These are phyloP conservation scores for Siderastrea radians DNA, from an alignment of 92 coral and sea anemone species.

Conservation along the genomic window DNA sequence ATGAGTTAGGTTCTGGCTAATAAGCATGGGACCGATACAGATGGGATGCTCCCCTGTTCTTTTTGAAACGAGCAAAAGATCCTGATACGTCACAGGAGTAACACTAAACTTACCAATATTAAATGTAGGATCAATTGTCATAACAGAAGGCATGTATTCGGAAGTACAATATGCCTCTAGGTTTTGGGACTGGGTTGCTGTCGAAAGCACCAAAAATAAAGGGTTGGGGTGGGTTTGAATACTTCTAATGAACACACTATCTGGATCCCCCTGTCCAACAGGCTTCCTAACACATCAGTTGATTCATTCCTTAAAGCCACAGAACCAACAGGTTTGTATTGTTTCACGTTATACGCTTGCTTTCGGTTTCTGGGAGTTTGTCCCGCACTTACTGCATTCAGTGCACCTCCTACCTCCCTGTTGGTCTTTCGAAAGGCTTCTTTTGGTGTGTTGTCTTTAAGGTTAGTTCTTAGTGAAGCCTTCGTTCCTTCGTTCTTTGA, in stretches of 20 bases:
- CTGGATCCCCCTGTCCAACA: slow-evolving; percentile 10
- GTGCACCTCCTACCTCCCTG: too few species aligned
- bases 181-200: neutral
- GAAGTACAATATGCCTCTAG: neutral
- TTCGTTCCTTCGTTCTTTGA: too few species aligned
- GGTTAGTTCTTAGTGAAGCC: too few species aligned
- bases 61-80: slow-evolving; percentile 21
- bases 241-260: slow-evolving; percentile 40
- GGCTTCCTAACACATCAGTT: slow-evolving; percentile 8
- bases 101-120: too few species aligned
- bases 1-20: slow-evolving; percentile 28
- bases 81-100: slow-evolving; percentile 7
- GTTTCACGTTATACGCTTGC: too few species aligned
- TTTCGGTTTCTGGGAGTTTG: too few species aligned
- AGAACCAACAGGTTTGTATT: too few species aligned
- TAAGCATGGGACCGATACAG: slow-evolving; percentile 30
- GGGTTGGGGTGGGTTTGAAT: slow-evolving; percentile 43
- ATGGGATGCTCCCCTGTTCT: slow-evolving; percentile 14
- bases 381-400: too few species aligned
- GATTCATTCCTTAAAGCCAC: neutral
- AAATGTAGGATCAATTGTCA: too few species aligned
- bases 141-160: too few species aligned
- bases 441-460: too few species aligned
- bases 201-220: slow-evolving; percentile 15
- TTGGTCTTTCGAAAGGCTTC: too few species aligned